Base-by-base conservation (phyloP, 2,888 invertebrate species). In the Diaperis boleti region DNA sequence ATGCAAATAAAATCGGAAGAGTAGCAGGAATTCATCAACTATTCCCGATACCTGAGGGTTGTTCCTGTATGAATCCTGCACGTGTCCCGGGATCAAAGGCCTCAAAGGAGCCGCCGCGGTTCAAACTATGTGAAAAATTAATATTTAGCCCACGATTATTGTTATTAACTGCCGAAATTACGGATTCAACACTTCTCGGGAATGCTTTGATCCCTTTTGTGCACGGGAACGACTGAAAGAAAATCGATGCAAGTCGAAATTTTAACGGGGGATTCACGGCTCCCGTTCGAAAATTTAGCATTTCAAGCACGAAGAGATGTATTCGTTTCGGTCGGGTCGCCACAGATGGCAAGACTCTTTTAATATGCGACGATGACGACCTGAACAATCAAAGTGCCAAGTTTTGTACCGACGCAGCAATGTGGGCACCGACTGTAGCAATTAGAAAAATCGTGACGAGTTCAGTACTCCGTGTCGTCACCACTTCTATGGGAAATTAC, bases 111-210 rank as follows among this genome's bases (percentile, higher is more conserved):
- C 37, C 54, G 71, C 74, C 49, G 73, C 75, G 73, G 73, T 73
- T 75, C 76, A 74, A 80, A 80, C 80, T 80, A 80, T 80, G 80
- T 78, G 79, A 80, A 80, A 80, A 80, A 80, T 80, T 79, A 80
- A 79, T 80, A 78, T 78, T 77, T 78, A 73, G 74, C 77, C 73
- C 73, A 71, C 64, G 76, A 77, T 78, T 77, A 78, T 78, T 76
- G 76, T 75, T 75, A 77, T 78, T 75, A 74, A 74, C 73, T 74
- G 73, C 70, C 72, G 69, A 74, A 74, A 74, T 72, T 72, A 70
- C 72, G 70, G 71, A 72, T 71, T 73, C 69, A 70, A 69, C 72
- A 69, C 69, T 74, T 69, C 62, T 52, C 39, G 50, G 70, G 66
- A 65, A 73, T 71, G 72, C 73, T 73, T 74, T 73, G 56, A 56